Base-by-base conservation (phyloP, 2,888 invertebrate species). In the Volucella bombylans region DNA sequence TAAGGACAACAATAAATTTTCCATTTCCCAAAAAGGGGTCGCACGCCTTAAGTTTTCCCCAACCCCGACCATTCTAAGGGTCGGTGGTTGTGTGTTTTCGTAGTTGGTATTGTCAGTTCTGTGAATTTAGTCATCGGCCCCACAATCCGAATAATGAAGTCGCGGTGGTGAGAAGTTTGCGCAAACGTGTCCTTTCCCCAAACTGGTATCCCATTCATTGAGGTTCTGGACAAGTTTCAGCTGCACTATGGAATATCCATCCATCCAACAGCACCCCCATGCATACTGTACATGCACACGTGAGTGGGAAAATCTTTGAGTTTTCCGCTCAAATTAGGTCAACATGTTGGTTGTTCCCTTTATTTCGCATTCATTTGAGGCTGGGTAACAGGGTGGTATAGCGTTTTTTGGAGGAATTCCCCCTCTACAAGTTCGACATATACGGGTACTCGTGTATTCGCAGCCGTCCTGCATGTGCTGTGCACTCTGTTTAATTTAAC, bases 401-500 rank as follows among this genome's bases (percentile, higher is more conserved):
- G 2, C 15, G 10, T 45, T 23, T n/a, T 45, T 43, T 18, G 15
- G 15, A 6, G 8, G 8, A 31, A 31, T 45, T 8, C 8, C 61
- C 3, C 18, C 1, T 14, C 9, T n/a, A n/a, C 61, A 23, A 23
- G n/a, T 69, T 47, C 38, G 68, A 57, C 38, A 57, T 15, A 38
- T 18, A 54, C 39, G 49, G 18, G 31, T 57, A 45, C 45, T 10
- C 8, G 52, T 4, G 61, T 8, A 31, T 43, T 47, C 49, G 59
- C 61, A 57, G 55, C 55, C 61, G 62, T n/a, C 57, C 47, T 71
- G 71, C 62, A 81, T 61, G 38, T 77, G 77, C 61, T 61, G 38
- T 77, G 77, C 61, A 77, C 61, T 65, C 82, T 71, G 61, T 82
- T 65, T 65, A 57, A 81, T 65, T 81, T 47, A 59, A 67, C 69